Evolutionary conservation across 2,888 invertebrate genomes (phyloP).

Genomic region (Napeogenes sylphis): DNA sequence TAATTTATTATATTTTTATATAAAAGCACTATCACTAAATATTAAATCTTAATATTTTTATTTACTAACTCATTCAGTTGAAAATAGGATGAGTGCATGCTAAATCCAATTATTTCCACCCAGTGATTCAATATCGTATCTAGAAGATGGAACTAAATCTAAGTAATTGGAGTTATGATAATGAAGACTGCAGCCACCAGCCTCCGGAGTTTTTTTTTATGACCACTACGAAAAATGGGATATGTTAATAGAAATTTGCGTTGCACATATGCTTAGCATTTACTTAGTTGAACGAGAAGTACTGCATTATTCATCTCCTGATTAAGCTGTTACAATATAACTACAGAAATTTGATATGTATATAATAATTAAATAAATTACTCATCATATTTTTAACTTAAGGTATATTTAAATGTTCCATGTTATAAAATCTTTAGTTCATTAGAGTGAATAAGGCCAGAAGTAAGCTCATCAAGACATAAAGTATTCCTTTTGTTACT

Average conservation of each 20-base stretch:
- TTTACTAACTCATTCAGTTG: slow-evolving; percentile 21
- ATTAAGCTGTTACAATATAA: background rate
- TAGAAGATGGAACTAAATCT: slow-evolving; percentile 33
- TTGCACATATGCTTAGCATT: slow-evolving; percentile 21
- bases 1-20: too few species aligned
- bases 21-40: too few species aligned
- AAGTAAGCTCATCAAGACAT: slow-evolving; percentile 27
- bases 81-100: slow-evolving; percentile 28
- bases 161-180: slow-evolving; percentile 49
- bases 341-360: too few species aligned
- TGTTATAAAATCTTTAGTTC: slow-evolving; percentile 4
- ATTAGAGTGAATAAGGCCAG: slow-evolving; percentile 2
- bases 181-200: slow-evolving; percentile 36
- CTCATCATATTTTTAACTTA: background rate
- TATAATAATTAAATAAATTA: too few species aligned
- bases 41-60: slow-evolving; percentile 14
- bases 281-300: slow-evolving; percentile 11
- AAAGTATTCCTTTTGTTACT: slow-evolving; percentile 48
- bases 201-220: slow-evolving; percentile 41
- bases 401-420: background rate
- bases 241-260: slow-evolving; percentile 32
- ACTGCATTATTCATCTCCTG: slow-evolving; percentile 8
- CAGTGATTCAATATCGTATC: slow-evolving; percentile 26
- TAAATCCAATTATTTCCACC: slow-evolving; percentile 31
- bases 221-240: slow-evolving; percentile 36